These are phyloP conservation scores for Hylaeus anthracinus DNA, from an alignment of 1,140 invertebrate species.

Conservation along the genomic window DNA sequence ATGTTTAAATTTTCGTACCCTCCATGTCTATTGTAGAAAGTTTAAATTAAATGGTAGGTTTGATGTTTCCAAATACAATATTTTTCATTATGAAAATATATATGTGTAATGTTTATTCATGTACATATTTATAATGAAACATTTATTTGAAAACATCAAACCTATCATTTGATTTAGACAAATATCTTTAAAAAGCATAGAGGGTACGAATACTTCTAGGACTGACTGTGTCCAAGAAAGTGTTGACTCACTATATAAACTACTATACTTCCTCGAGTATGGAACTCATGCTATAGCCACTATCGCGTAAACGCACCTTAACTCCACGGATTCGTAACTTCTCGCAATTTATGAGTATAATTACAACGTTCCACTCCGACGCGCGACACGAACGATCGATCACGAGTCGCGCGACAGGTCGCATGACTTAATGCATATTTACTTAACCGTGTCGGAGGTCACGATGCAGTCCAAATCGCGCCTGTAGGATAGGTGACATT, in stretches of 20 bases:
- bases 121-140: no score
- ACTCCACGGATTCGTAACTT: background rate
- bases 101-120: no score
- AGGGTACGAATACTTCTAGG: no score
- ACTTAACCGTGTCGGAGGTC: background rate
- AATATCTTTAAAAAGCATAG: no score
- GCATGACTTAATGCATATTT: constrained; percentile 50
- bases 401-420: constrained; percentile 21
- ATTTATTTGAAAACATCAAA: no score
- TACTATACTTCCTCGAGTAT: background rate
- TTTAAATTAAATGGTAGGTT: no score
- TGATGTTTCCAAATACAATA: no score
- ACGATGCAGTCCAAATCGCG: background rate
- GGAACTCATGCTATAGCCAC: constrained; percentile 28
- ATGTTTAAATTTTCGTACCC: no score
- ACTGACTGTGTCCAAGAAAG: background rate
- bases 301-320: constrained; percentile 16
- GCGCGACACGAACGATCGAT: constrained; percentile 43
- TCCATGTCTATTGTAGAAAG: no score
- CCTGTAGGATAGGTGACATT: background rate
- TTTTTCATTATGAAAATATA: no score
- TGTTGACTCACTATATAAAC: no score
- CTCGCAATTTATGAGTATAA: constrained; percentile 55
- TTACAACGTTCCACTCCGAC: constrained; percentile 21
- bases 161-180: no score